Conservation (phyloP, 2,113 vertebrate genomes). For the Neomonachus schauinslandi region DNA sequence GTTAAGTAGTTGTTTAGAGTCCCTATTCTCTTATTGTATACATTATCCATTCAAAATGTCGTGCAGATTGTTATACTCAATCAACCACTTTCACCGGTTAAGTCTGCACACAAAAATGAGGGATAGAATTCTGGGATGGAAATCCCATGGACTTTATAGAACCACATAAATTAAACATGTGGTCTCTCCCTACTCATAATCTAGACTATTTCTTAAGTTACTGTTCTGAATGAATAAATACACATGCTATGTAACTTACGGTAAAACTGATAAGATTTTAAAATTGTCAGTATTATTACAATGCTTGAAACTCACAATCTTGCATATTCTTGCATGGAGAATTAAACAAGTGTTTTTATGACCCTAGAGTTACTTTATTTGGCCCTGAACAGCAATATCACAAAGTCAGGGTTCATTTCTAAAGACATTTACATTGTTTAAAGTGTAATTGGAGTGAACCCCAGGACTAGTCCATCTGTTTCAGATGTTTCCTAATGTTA, state of each 20-base stretch:
- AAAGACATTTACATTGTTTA: not conserved
- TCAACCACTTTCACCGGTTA: not conserved
- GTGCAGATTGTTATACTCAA: not conserved
- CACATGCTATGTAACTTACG: not conserved
- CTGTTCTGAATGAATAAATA: slow-evolving; percentile 9
- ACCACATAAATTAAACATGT: not conserved
- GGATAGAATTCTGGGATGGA: not conserved
- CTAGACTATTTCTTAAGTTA: not conserved
- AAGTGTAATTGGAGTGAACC: not conserved
- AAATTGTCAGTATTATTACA: not conserved
- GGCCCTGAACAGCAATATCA: not conserved
- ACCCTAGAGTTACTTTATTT: not conserved
- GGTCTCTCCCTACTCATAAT: not conserved
- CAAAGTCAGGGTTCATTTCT: not conserved
- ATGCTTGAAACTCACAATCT: slow-evolving; percentile 34
- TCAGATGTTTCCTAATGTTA: not conserved
- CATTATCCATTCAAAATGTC: slow-evolving; percentile 1
- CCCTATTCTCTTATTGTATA: not conserved
- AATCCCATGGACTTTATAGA: not conserved
- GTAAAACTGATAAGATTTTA: not conserved
- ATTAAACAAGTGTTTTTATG: not conserved
- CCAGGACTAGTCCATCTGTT: not conserved
- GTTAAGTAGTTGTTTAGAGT: not conserved
- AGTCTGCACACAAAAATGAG: not conserved
- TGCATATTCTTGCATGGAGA: not conserved